Evolutionary conservation across 2,888 invertebrate genomes (phyloP), one percentile per base, ranked within the genome.

Genomic region (Nycteola revayana): DNA sequence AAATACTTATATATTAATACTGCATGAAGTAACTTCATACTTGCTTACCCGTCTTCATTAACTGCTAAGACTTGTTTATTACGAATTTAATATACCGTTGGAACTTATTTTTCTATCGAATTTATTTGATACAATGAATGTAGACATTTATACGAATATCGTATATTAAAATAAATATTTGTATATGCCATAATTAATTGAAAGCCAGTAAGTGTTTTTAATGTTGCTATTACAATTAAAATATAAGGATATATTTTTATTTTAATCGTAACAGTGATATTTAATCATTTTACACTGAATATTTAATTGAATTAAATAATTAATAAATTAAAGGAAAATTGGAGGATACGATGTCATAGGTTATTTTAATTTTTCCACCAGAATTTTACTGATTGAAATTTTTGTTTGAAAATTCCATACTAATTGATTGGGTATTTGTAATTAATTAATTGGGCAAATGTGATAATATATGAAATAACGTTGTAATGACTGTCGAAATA

Each of bases 331-430:
- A 41, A 48, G 36, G 44, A 46, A 42, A 22, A 14, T 43, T 48
- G 38, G 39, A 48, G 36, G 44, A 46, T 39, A 22, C 2, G 5
- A 5, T 14, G 14, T 14, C 2, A n/a, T 3, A 14, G 2, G 14
- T 14, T 3, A 14, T 14, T 14, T 3, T 14, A 14, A 14, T 14
- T 14, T 14, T 61, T 64, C 53, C 54, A 53, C 53, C 49, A 49
- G 44, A 52, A 54, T 46, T 44, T 47, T 57, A 36, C 46, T 52
- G 42, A 60, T 52, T 56, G 55, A 56, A 56, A 55, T 50, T 53
- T 25, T 50, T 49, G 42, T 35, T 17, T 23, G 8, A 7, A 36
- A 9, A 9, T 9, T 3, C 7, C 7, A 21, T 21, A 21, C 7
- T 2, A 7, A 21, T 21, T 21, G 6, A 18, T 18, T 18, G 18